Percentiles rank a stretch among this genome's conserved stretches.
phyloP scores from a whole-genome alignment of 2,888 invertebrate genomes.

The Tinea trinotella region DNA sequence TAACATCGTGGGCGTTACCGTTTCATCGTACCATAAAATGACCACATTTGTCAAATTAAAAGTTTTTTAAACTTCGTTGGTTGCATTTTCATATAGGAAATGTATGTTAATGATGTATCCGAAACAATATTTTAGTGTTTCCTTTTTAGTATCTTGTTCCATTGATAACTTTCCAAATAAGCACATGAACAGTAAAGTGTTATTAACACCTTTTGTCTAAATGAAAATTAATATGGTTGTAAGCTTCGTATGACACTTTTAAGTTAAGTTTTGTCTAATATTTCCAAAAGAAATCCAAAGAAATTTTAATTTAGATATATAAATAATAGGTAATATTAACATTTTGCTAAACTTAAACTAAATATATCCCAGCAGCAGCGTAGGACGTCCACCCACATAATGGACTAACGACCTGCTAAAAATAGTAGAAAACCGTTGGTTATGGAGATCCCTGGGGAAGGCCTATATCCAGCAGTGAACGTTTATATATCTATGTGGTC shows the following conservation, averaged over 20 bases:
- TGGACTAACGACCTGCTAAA: too few relatives aligned
- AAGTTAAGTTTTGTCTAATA: too few relatives aligned
- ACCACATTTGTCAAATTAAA: conserved; percentile 29
- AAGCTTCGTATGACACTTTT: background rate
- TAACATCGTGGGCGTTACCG: conserved; percentile 19
- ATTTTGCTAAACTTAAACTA: too few relatives aligned
- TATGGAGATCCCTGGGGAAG: too few relatives aligned
- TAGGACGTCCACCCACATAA: too few relatives aligned
- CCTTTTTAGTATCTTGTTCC: background rate
- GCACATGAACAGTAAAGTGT: background rate
- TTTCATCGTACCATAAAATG: conserved; percentile 20
- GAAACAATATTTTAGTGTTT: background rate
- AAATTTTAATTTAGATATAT: too few relatives aligned
- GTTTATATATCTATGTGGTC: too few relatives aligned
- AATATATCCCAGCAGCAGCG: too few relatives aligned
- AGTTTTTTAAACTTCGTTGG: background rate
- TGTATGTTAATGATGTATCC: background rate
- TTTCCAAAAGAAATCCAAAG: too few relatives aligned
- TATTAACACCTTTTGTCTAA: background rate
- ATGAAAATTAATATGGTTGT: background rate
- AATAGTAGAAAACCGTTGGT: too few relatives aligned
- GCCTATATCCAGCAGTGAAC: too few relatives aligned
- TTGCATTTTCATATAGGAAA: background rate
- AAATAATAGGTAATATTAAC: too few relatives aligned
- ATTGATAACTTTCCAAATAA: conserved; percentile 1